A percentile compares a stretch with the other conserved stretches of the same genome.
phyloP scores from a whole-genome alignment of 2,888 invertebrate species.

The Volucella inflata region DNA sequence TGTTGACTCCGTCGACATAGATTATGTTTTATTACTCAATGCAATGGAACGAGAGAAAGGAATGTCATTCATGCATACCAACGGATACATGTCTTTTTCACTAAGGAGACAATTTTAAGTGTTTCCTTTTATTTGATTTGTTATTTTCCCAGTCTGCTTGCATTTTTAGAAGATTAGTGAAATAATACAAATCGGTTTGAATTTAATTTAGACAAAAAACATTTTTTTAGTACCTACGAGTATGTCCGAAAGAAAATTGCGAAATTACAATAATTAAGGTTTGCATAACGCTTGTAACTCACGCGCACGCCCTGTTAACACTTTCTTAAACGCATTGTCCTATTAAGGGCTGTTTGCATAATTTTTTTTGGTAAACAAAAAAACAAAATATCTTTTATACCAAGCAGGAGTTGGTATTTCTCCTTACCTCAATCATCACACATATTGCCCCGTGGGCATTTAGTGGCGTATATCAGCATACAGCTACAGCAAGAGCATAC shows the following conservation, averaged over 20 bases:
- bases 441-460: conserved; percentile 73
- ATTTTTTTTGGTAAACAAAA: conserved; percentile 57
- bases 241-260: conserved; percentile 32
- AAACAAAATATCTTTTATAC: conserved; percentile 46
- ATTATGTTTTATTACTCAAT: conserved; percentile 72
- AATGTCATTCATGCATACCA: conserved; percentile 15
- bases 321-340: conserved; percentile 72
- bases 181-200: neutral
- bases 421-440: conserved; percentile 72
- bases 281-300: conserved; percentile 81
- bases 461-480: conserved; percentile 31
- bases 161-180: neutral
- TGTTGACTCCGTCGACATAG: conserved; percentile 73
- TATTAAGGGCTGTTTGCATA: conserved; percentile 72
- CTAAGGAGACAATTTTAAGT: conserved; percentile 47
- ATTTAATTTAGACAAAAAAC: conserved; percentile 20
- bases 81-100: conserved; percentile 15
- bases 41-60: conserved; percentile 40
- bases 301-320: conserved; percentile 77
- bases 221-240: conserved; percentile 1
- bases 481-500: conserved; percentile 58
- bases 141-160: too few species aligned
- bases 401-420: conserved; percentile 22
- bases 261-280: conserved; percentile 83
- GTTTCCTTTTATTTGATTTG: conserved; percentile 45